Conservation (phyloP, 1,140 invertebrate species). For the Lepidurus couesii region DNA sequence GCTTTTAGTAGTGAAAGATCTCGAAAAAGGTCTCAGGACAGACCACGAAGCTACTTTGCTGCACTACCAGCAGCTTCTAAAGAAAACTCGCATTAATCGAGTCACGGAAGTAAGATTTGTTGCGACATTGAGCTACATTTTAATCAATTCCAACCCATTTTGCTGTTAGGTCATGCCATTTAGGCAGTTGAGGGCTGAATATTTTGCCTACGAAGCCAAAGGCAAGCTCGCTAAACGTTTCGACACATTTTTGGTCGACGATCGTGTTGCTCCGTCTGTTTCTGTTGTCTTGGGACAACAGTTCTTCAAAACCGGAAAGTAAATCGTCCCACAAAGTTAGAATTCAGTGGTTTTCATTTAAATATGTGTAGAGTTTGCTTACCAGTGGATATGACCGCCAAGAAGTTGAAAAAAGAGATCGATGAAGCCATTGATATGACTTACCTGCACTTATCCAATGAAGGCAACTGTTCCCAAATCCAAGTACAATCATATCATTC, state of each 20-base stretch:
- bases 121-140: conserved; percentile 20
- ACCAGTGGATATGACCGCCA: conserved; percentile 24
- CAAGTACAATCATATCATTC: neutral
- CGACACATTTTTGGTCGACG: conserved; percentile 44
- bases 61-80: conserved; percentile 41
- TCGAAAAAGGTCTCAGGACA: conserved; percentile 40
- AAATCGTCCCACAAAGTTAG: conserved; percentile 23
- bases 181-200: conserved; percentile 43
- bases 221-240: conserved; percentile 43
- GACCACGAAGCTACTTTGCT: conserved; percentile 43
- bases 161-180: conserved; percentile 42
- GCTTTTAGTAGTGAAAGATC: conserved; percentile 45
- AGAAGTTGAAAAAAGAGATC: conserved; percentile 22
- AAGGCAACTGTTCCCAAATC: conserved; percentile 28
- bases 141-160: conserved; percentile 16
- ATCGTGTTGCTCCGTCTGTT: conserved; percentile 40
- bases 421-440: conserved; percentile 22
- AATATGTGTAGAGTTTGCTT: conserved; percentile 27
- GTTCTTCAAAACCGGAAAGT: conserved; percentile 44
- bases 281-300: conserved; percentile 43
- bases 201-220: conserved; percentile 45
- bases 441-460: conserved; percentile 28
- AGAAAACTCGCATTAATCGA: conserved; percentile 37
- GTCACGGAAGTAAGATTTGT: conserved; percentile 37
- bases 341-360: conserved; percentile 11